Evolutionary conservation across 2,797 vertebrate species (phyloP), one percentile per base, ranked within the genome.

Genomic region (Megalops cyprinoides): DNA sequence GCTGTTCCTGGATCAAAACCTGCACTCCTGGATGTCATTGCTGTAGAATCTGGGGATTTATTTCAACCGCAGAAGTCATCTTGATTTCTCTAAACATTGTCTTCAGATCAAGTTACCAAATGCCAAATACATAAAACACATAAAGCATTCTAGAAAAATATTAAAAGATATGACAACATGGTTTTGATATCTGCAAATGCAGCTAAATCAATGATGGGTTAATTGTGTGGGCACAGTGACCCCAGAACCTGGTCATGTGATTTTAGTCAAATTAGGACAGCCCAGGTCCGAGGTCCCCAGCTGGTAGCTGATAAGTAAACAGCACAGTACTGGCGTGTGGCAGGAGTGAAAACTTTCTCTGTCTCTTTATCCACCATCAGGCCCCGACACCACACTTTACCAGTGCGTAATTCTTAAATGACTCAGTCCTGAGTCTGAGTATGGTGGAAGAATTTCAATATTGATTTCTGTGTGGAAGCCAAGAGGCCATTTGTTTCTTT

Each of bases 381-480:
- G 20, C 65, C 23, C 37, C 42, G 34, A 69, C 39, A 10, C 44
- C 37, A 42, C 37, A 42, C 65, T 42, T 69, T 69, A 39, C 39
- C 65, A 42, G 5, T 42, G 39, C 10, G n/a, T 69, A 42, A 1
- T 69, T n/a, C 65, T 10, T 69, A 44, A 42, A 42, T 69, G 1
- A 42, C 44, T 42, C n/a, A 39, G 37, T 10, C 1, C 6, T 23
- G 37, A 8, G 34, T 69, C 65, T 8, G 39, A 42, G 65, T 6
- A 62, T 46, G 39, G 46, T 48, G 28, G 69, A 56, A 58, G n/a
- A 55, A 31, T 48, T 53, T 80, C 37, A 34, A 37, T 74, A 55
- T 76, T 12, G 67, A 51, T 20, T 51, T 60, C 42, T 62, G 73
- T n/a, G 1, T 76, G 58, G 56, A 76, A 48, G 73, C 73, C 79